Base-by-base conservation (phyloP, 2,888 invertebrate species). In the Limnephilus lunatus region DNA sequence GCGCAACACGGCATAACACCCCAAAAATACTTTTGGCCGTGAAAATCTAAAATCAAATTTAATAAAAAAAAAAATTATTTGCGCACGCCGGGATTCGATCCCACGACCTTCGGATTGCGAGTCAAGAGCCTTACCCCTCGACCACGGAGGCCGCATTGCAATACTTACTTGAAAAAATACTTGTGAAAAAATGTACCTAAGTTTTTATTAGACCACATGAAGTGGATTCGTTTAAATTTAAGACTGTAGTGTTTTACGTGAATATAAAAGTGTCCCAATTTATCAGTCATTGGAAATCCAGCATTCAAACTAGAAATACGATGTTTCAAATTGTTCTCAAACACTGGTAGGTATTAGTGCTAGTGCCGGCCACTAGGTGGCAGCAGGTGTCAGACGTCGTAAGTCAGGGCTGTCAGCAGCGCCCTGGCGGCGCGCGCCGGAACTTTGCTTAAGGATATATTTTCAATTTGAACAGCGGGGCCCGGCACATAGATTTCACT, bases 401-500 rank as follows among this genome's bases (percentile, higher is more conserved):
- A 68, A 80, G 88, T 80, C 88, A 80, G 39, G 44, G 48, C 39
- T 44, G n/a, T 32, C 85, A 39, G 86, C 19, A 44, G 88, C 35
- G 31, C 80, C 88, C 39, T 3, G 32, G 88, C 88, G 80, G 80
- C 68, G 81, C 9, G 48, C 30, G 39, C 31, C 15, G 30, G 32
- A 44, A 89, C 81, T 90, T 90, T 90, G 32, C 90, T 90, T 53
- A 90, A 85, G 91, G 92, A 92, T 92, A 91, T 92, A 92, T 91
- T 92, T 92, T 91, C 91, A 53, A 91, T 91, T 91, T 92, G 35
- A 81, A 90, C 92, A 92, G 91, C 90, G 92, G 92, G 90, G 92
- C 91, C 92, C 91, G 53, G 85, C 85, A 80, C 86, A 90, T 48
- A 89, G 88, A 91, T 91, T 92, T 85, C 91, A 85, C 81, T 92